Evolutionary conservation across 2,113 vertebrate species (phyloP), one percentile per base, ranked within the genome.

Genomic region (Passer montanus): DNA sequence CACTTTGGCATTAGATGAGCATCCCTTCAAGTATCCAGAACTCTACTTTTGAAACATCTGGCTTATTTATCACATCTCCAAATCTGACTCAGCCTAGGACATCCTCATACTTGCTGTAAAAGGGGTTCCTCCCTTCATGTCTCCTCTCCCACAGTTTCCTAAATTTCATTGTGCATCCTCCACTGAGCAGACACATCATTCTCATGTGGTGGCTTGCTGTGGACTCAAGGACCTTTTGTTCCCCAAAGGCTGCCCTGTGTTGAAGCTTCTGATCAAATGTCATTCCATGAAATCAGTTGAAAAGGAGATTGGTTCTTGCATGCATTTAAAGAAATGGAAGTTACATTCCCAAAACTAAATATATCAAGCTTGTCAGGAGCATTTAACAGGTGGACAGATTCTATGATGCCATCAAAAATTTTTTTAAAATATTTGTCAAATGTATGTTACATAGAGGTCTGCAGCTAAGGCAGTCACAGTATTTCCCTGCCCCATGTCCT

Each of bases 201-300:
- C 0, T 35, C 80, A 41, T 4, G 1, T n/a, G 37, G 8, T 28
- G 67, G 41, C 31, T 85, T 16, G 11, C 21, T 0, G 0, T 67
- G 43, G 13, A 13, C n/a, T 70, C 31, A 3, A 28, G 64, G 43
- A 43, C 13, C 13, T 76, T 44, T 47, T 68, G 22, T 9, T 84
- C 31, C 46, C 31, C 64, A 43, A 47, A 84, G 4, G 6, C 21
- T 64, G 30, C 24, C 14, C 63, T 26, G 15, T 8, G 5, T 41
- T 1, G 0, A 41, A 37, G 46, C 20, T 72, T 64, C 49, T 66
- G 49, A 53, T 68, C 44, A 37, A 35, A 37, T 14, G 15, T 50
- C 41, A 7, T 85, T 58, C 60, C 37, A 39, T 19, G 37, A 62
- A 20, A 68, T 41, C 21, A 72, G 10, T 11, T 19, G 14, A 26